phyloP scores from a whole-genome alignment of 2,113 vertebrate genomes.

The Podarcis cretensis region DNA sequence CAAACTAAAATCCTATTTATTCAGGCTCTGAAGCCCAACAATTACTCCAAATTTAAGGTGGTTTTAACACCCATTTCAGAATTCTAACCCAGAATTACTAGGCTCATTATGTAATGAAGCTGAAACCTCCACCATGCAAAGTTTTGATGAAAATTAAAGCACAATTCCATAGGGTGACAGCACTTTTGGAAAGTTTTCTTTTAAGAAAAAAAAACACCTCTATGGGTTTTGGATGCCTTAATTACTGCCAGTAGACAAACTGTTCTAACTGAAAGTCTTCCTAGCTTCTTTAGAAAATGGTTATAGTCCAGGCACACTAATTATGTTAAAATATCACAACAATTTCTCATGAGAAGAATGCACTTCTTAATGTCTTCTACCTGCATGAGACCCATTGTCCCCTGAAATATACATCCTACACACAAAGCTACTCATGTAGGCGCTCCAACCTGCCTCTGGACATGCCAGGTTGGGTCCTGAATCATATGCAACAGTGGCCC shows the following conservation, averaged over 20 bases:
- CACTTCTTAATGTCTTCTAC: background rate
- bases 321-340: background rate
- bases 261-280: background rate
- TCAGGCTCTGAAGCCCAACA: background rate
- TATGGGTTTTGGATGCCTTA: background rate
- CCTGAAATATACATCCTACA: background rate
- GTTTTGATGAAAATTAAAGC: background rate
- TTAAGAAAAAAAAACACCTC: background rate
- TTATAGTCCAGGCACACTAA: background rate
- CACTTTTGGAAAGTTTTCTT: background rate
- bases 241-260: background rate
- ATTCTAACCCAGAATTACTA: background rate
- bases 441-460: background rate
- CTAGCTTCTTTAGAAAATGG: background rate
- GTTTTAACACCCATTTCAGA: no score
- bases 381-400: background rate
- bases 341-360: background rate
- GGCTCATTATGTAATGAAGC: background rate
- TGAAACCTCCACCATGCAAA: background rate
- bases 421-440: background rate
- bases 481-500: background rate
- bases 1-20: background rate
- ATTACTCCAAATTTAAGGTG: background rate
- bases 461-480: background rate
- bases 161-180: background rate